A percentile compares a stretch with the other conserved stretches of the same genome.
Conservation (phyloP, 2,113 vertebrate species). For the Nannobrachium achirus region DNA sequence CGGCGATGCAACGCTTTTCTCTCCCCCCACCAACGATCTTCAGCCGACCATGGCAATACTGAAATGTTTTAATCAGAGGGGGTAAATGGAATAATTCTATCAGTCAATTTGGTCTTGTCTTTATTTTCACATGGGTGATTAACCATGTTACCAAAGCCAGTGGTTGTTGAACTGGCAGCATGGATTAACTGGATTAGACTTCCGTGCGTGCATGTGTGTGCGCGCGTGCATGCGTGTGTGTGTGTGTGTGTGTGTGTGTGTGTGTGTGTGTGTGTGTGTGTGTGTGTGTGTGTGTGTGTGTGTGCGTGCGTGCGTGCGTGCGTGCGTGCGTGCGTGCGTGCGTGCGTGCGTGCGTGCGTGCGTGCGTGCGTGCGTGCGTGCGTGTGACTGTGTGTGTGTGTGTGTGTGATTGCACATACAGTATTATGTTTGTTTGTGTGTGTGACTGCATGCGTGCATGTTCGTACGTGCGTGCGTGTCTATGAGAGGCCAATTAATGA, state of each 20-base stretch:
- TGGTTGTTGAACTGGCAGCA: constrained; percentile 57
- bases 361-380: constrained; percentile 22
- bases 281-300: constrained; percentile 23
- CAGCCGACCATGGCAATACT: constrained; percentile 63
- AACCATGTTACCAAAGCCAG: constrained; percentile 65
- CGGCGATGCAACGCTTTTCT: constrained; percentile 38
- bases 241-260: neutral
- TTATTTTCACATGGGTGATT: constrained; percentile 76
- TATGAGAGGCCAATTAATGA: constrained; percentile 44
- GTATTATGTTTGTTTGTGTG: constrained; percentile 14
- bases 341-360: constrained; percentile 20
- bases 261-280: constrained; percentile 11
- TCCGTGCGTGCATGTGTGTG: constrained; percentile 5
- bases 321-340: neutral
- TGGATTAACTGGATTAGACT: constrained; percentile 73
- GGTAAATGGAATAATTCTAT: constrained; percentile 76
- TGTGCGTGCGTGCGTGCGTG: neutral
- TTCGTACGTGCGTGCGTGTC: neutral
- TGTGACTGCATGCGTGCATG: constrained; percentile 30
- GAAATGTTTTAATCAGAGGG: constrained; percentile 72
- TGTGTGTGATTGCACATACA: too few relatives aligned
- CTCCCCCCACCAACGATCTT: constrained; percentile 49
- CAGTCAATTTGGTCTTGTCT: constrained; percentile 74
- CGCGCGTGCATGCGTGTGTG: constrained; percentile 21
- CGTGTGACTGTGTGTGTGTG: neutral